Percentiles rank a stretch among this genome's conserved stretches.
phyloP scores from a whole-genome alignment of 2,797 vertebrate genomes.

The Crenichthys baileyi region DNA sequence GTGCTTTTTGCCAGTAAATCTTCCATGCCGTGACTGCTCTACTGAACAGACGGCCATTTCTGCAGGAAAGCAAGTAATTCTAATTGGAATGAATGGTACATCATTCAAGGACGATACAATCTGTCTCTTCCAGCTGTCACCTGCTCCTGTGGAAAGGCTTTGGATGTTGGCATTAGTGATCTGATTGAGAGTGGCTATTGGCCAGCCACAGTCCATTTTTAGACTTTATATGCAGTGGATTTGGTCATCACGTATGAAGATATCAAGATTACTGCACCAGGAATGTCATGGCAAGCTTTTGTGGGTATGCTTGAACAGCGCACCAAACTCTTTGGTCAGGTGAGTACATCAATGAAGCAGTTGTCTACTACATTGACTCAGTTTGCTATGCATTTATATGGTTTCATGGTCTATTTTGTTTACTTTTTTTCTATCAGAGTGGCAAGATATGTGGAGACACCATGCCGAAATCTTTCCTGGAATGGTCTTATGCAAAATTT shows the following conservation, averaged over 20 bases:
- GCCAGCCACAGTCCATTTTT: constrained; percentile 2
- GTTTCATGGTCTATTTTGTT: too few relatives aligned
- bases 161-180: neutral
- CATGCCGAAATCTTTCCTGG: too few relatives aligned
- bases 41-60: neutral
- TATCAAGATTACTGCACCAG: too few relatives aligned
- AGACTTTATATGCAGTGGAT: neutral
- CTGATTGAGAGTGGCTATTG: constrained; percentile 3
- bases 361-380: too few relatives aligned
- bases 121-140: neutral
- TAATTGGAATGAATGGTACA: constrained; percentile 8
- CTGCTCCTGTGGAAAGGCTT: neutral
- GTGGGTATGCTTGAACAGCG: too few relatives aligned
- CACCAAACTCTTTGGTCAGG: too few relatives aligned
- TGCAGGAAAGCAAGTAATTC: neutral
- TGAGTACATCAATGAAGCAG: too few relatives aligned
- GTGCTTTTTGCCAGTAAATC: neutral
- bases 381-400: too few relatives aligned
- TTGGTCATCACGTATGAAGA: neutral
- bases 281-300: too few relatives aligned
- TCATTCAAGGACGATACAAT: constrained; percentile 3
- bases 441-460: too few relatives aligned
- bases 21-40: neutral
- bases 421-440: too few relatives aligned
- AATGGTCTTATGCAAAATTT: too few relatives aligned